Conservation (phyloP, 2,888 invertebrate species). For the Apotomis capreana region DNA sequence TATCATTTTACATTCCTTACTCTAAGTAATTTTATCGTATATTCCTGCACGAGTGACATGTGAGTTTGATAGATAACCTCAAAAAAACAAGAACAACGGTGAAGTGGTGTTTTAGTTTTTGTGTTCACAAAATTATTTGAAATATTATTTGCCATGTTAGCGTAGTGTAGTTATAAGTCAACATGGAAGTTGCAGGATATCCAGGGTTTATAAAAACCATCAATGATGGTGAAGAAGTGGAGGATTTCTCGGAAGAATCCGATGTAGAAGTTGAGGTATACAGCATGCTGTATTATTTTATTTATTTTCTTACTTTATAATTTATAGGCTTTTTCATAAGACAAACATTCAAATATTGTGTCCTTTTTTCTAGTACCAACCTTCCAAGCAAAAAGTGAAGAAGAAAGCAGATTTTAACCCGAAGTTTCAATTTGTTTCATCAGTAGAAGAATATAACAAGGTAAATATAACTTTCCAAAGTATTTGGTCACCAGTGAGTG, state of each 20-base stretch:
- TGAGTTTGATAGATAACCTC: slow-evolving; percentile 64
- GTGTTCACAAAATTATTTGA: slow-evolving; percentile 39
- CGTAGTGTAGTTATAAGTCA: slow-evolving; percentile 46
- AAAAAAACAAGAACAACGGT: slow-evolving; percentile 42
- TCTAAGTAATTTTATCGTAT: too few species aligned
- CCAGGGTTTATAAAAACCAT: slow-evolving; percentile 92
- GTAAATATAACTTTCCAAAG: slow-evolving; percentile 50
- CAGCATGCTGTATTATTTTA: slow-evolving; percentile 32
- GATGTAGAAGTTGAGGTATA: slow-evolving; percentile 91
- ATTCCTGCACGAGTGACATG: slow-evolving; percentile 48
- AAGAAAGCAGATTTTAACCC: slow-evolving; percentile 90
- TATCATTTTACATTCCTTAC: too few species aligned
- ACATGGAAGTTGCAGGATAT: slow-evolving; percentile 61
- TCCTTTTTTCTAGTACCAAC: slow-evolving; percentile 87
- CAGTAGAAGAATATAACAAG: slow-evolving; percentile 90
- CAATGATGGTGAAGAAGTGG: slow-evolving; percentile 91
- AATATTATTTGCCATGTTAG: slow-evolving; percentile 42
- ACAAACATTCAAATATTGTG: neutral
- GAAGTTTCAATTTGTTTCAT: slow-evolving; percentile 91
- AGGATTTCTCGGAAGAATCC: slow-evolving; percentile 90
- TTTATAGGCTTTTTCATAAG: neutral
- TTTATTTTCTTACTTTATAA: slow-evolving; percentile 4
- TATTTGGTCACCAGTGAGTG: too few species aligned
- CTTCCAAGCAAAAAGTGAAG: slow-evolving; percentile 89
- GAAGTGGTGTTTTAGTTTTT: neutral